Evolutionary conservation across 2,113 vertebrate species (phyloP), one percentile per base, ranked within the genome.

Genomic region (Nesoenas mayeri): DNA sequence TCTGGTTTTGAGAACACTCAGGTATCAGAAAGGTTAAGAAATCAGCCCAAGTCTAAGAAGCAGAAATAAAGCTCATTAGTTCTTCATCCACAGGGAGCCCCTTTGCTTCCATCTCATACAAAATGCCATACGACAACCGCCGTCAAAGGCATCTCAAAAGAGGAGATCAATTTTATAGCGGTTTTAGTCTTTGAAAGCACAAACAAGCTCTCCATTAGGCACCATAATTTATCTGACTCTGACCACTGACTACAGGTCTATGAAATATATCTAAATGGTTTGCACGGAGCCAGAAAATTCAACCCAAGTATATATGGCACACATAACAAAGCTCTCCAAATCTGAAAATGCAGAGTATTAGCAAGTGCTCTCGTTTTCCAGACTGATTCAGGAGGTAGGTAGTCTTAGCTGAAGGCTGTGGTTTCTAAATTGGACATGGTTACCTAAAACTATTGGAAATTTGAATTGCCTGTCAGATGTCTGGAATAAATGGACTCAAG

Each of bases 361-460:
- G 92, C 96, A 92, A 97, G 93, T 65, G 73, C 89, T 95, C 94
- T 87, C 66, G 56, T 85, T 93, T 93, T 73, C 95, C 21, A n/a
- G 94, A 78, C 75, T 96, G 90, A 91, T 70, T 60, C 79, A 88
- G 89, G 82, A 91, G 83, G 93, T 91, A 95, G 93, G 88, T 72
- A 95, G 94, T 93, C 93, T 94, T 96, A 96, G 93, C 91, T 93
- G 82, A 94, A 94, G 79, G 58, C 83, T 97, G 97, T 42, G 95
- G 93, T 95, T 97, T 98, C 97, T 97, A 97, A 97, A 97, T 97
- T 97, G 96, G 96, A 97, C 97, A 97, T 77, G 26, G 75, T 97
- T 97, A 97, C 97, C 97, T 89, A 97, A 97, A 98, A 97, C 94
- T 97, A 96, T 96, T 89, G 92, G 96, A 96, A 96, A 97, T 93